Base-by-base conservation (phyloP, 1,140 invertebrate genomes). In the Lamellibrachia luymesi region DNA sequence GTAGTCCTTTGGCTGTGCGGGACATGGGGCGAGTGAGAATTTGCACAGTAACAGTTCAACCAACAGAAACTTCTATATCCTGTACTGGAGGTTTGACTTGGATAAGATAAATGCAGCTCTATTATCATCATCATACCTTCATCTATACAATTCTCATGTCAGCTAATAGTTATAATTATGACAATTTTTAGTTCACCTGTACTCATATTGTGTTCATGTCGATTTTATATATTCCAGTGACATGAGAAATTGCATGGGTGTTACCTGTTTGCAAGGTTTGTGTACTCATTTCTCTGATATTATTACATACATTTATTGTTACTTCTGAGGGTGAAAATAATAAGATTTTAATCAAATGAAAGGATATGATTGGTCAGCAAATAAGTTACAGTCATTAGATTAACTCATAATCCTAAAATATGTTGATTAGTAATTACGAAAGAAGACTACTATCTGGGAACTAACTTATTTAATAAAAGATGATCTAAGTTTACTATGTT, bases 1-100 rank as follows among this genome's bases (percentile, higher is more conserved):
- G 93, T 97, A 97, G 95, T 99, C 99, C 99, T 99, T 97, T 92
- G 92, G 25, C 49, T 91, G 52, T 56, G 91, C 52, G 13, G 64
- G 64, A 22, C 64, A 80, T 10, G 64, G 64, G 4, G 64, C 2
- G 64, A 80, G 64, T 80, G 64, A 80, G 64, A 22, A 22, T 17
- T 10, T 80, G 64, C 25, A 80, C 64, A 80, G 52, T 56, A 56
- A 56, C 52, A 56, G 6, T 80, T 80, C 64, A 4, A 38, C 38
- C 38, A 38, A 38, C 0, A 38, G 38, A 38, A 38, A 38, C 17
- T 8, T 56, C 17, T 56, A 56, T 56, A 56, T 8, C 17, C 6
- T 56, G 17, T 56, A 56, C 52, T 17, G 17, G 64, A 17, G 13
- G 13, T 22, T 80, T 80, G 13, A 56, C 13, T 56, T 56, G 13